These are phyloP conservation scores for Ceryle rudis DNA, from an alignment of 2,797 vertebrate species.

Conservation along the genomic window DNA sequence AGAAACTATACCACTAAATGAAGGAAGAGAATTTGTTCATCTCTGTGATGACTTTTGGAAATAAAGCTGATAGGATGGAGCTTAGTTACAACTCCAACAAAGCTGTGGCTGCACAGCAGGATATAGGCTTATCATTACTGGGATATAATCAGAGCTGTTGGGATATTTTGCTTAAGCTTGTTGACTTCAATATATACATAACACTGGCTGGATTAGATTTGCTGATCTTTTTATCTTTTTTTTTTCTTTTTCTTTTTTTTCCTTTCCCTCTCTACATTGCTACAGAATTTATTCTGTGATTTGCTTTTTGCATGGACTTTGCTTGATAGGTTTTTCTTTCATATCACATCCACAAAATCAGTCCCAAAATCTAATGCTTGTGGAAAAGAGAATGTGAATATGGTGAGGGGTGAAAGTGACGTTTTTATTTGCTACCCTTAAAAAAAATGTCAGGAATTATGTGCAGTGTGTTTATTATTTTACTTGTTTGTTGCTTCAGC, in stretches of 20 bases:
- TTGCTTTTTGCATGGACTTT: background rate
- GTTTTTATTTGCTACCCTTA: background rate
- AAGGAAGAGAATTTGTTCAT: background rate
- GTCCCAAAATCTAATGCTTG: background rate
- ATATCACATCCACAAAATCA: background rate
- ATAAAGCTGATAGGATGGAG: background rate
- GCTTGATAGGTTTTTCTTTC: background rate
- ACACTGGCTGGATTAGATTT: background rate
- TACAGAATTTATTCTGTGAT: background rate
- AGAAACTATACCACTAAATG: background rate
- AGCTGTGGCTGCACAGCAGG: background rate
- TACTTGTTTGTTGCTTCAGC: background rate
- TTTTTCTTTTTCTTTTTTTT: no score
- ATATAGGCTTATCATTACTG: background rate
- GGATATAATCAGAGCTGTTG: background rate
- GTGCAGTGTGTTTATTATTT: background rate
- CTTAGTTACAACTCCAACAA: background rate
- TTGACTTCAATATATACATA: background rate
- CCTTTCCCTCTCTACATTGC: fast-evolving
- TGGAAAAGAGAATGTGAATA: background rate
- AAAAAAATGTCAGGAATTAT: background rate
- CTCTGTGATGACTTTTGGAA: background rate
- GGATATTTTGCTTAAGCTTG: background rate
- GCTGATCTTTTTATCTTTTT: background rate
- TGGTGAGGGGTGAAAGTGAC: fast-evolving